Evolutionary conservation across 1,140 invertebrate species (phyloP), one percentile per base, ranked within the genome.

Genomic region (Phocides pigmalion): DNA sequence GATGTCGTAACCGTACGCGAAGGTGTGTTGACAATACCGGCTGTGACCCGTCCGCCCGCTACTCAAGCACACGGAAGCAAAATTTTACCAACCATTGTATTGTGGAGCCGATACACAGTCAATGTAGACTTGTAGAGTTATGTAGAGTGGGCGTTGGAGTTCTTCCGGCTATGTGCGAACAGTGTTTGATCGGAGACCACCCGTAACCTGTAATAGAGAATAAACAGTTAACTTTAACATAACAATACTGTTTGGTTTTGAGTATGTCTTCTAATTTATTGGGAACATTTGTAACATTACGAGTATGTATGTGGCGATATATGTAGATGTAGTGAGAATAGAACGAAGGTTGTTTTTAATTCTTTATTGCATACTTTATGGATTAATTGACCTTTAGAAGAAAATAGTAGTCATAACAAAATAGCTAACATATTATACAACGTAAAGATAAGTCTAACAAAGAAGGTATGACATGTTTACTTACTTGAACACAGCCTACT

Each of bases 71-170:
- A 56, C 41, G 42, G 54, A 46, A 35, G 54, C 42, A 4, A 59
- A 59, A 35, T 32, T 46, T 59, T 20, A 46, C 25, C 41, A 58
- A 44, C 12, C n/a, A 28, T 46, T 28, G 39, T 46, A 15, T 4
- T 9, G 39, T 46, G 20, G 35, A 39, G 50, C 35, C 35, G 35
- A 39, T n/a, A 19, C 11, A 35, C 9, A 47, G 11, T 25, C 44
- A 25, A 44, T 44, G 53, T 56, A 5, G 53, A 53, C 8, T 56
- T 42, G 19, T 28, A 16, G 14, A 44, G 39, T 16, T 56, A 56
- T 56, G 20, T 56, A 56, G 39, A 56, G 53, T 56, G 53, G 53
- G 53, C 53, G 53, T 37, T 20, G 19, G 35, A 41, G 5, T 14
- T 54, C 17, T 41, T 41, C 35, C 51, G 51, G 35, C 6, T 41